Conservation (phyloP, 2,888 invertebrate species). For the Neria commutata region DNA sequence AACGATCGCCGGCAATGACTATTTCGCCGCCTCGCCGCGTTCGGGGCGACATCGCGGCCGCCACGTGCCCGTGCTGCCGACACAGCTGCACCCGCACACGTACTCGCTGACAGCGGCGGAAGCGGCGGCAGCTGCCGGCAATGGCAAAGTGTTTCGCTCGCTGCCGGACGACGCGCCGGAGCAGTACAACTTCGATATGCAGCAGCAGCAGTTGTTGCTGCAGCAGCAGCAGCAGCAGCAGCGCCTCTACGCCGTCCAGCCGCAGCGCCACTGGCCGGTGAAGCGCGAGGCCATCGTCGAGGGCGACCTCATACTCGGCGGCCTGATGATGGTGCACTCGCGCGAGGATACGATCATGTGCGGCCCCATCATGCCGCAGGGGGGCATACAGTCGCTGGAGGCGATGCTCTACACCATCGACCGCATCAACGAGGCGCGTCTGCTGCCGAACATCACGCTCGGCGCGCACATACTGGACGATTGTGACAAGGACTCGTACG, state of each 20-base stretch:
- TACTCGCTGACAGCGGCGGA: background rate
- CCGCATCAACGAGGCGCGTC: slow-evolving; percentile 68
- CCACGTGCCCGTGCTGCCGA: slow-evolving; percentile 24
- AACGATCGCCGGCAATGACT: slow-evolving; percentile 37
- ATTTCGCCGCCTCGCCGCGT: slow-evolving; percentile 39
- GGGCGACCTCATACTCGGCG: slow-evolving; percentile 83
- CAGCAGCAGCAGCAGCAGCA: slow-evolving; percentile 38
- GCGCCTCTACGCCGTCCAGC: slow-evolving; percentile 31
- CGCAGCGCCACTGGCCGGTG: slow-evolving; percentile 70
- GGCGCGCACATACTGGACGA: slow-evolving; percentile 89
- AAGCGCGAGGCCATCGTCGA: slow-evolving; percentile 81
- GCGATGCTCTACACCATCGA: slow-evolving; percentile 89
- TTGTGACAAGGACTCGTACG: slow-evolving; percentile 91
- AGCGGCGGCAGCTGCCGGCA: background rate
- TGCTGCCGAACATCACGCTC: slow-evolving; percentile 74
- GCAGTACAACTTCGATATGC: slow-evolving; percentile 26
- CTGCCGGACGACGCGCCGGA: slow-evolving; percentile 54
- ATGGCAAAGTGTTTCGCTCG: slow-evolving; percentile 49
- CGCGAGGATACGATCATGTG: slow-evolving; percentile 80
- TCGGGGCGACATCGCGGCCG: slow-evolving; percentile 56
- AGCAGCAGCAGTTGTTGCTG: slow-evolving; percentile 5
- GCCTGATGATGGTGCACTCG: slow-evolving; percentile 92
- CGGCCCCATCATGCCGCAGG: slow-evolving; percentile 89
- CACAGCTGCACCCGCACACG: background rate
- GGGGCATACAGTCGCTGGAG: slow-evolving; percentile 83